Base-by-base conservation (phyloP, 2,888 invertebrate species). In the Zaprionus bogoriensis region DNA sequence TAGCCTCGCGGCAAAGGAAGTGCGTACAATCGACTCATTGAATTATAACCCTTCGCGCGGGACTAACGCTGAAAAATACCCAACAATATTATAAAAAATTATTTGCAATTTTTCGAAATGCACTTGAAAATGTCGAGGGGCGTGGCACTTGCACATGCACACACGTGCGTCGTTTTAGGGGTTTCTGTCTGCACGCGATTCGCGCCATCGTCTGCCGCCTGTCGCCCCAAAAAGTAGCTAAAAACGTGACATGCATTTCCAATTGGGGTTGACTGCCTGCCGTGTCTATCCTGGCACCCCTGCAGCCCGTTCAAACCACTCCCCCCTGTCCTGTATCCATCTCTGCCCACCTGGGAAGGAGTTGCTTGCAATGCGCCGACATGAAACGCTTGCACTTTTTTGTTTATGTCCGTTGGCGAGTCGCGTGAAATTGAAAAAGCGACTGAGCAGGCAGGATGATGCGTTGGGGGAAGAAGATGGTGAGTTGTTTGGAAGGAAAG, bases 361-460 rank as follows among this genome's bases (percentile, higher is more conserved):
- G 52, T 48, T 66, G 60, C 53, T 48, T 42, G 60, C 64, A 52
- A 41, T 45, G 58, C 61, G 48, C 28, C 63, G 47, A 76, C 65
- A 63, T 65, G 74, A 64, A 76, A 59, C 68, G 78, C 81, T 72
- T 80, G 78, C 81, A 80, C 79, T 80, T 81, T 80, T 81, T 80
- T 79, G 46, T 79, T 77, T 67, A 74, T 76, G 68, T 72, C 67
- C 80, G 52, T 54, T 10, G 67, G 61, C 63, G 57, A 51, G 73
- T 54, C 67, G 74, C 66, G 59, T 52, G 67, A 80, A 78, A 82
- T 82, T 81, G 82, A 82, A 81, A 76, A 76, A 66, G 51, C 30
- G 52, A 23, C 48, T 57, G 53, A 20, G 36, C 42, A 14, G 32
- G 19, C 48, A 10, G 42, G 27, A 1, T 48, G 14, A n/a, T 54